A percentile compares a stretch with the other conserved stretches of the same genome.
Evolutionary conservation across 2,888 invertebrate genomes (phyloP).

Genomic region (Phengaris alcon): DNA sequence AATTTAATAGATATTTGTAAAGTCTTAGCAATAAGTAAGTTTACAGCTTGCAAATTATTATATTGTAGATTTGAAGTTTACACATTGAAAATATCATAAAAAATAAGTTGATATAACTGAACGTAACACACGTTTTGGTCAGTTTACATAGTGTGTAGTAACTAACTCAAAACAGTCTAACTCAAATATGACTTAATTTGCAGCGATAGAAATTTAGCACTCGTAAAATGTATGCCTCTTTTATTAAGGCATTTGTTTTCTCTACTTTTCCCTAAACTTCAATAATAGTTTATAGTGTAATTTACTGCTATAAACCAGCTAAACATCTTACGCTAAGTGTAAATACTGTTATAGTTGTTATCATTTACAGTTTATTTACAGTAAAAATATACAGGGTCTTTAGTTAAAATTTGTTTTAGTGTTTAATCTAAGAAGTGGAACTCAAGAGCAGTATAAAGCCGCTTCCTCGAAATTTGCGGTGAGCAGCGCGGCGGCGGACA

Average conservation of each 20-base stretch:
- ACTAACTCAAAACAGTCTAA: constrained; percentile 37
- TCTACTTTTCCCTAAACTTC: neutral
- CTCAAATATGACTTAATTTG: neutral
- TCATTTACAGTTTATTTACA: constrained; percentile 1
- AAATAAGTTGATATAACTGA: neutral
- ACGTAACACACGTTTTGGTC: neutral
- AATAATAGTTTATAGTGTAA: neutral
- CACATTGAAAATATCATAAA: neutral
- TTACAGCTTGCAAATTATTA: neutral
- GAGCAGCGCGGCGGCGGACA: too few species aligned
- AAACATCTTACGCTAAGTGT: neutral
- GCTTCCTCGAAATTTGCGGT: too few species aligned
- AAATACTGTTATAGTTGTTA: neutral
- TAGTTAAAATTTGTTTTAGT: neutral
- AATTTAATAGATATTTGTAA: neutral
- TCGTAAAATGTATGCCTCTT: neutral
- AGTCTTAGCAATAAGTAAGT: neutral
- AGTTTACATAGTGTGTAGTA: constrained; percentile 38
- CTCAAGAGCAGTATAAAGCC: neutral
- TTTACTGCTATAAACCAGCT: neutral
- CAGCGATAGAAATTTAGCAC: neutral
- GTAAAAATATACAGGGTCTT: constrained; percentile 2
- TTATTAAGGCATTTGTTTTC: neutral
- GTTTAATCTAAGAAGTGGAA: constrained; percentile 4
- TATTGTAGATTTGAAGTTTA: neutral